Percentiles rank a stretch among this genome's conserved stretches.
Evolutionary conservation across 2,888 invertebrate species (phyloP).

Genomic region (Pyrrhia umbra): DNA sequence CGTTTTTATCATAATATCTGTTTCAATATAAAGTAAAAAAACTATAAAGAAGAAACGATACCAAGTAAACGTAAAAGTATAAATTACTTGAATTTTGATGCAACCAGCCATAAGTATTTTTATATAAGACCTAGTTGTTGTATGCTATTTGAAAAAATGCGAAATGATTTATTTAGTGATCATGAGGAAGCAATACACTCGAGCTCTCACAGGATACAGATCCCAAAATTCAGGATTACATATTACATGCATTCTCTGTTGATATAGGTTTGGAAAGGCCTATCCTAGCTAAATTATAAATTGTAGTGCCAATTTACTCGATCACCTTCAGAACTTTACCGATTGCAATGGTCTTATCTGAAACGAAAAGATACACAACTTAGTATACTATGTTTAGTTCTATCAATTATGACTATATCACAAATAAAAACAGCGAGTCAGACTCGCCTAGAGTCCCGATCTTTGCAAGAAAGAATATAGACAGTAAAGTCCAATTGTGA

Average conservation of each 20-base stretch:
- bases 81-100: neutral
- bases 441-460: too few species aligned
- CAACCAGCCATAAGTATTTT: constrained; percentile 33
- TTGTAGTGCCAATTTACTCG: constrained; percentile 93
- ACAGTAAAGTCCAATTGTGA: too few species aligned
- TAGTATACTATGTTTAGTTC: neutral
- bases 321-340: constrained; percentile 99
- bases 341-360: constrained; percentile 96
- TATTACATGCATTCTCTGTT: constrained; percentile 83
- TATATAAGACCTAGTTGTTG: constrained; percentile 82
- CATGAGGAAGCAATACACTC: constrained; percentile 81
- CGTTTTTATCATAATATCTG: neutral
- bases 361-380: constrained; percentile 62
- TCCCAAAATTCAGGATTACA: constrained; percentile 84
- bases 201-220: constrained; percentile 82
- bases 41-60: neutral
- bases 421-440: neutral
- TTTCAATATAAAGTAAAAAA: neutral
- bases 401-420: neutral
- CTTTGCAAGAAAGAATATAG: too few species aligned
- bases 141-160: constrained; percentile 73
- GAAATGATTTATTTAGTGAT: constrained; percentile 72
- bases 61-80: neutral
- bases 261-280: constrained; percentile 88
- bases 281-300: constrained; percentile 89